phyloP scores from a whole-genome alignment of 1,140 invertebrate genomes.

The Antheraea mylitta region DNA sequence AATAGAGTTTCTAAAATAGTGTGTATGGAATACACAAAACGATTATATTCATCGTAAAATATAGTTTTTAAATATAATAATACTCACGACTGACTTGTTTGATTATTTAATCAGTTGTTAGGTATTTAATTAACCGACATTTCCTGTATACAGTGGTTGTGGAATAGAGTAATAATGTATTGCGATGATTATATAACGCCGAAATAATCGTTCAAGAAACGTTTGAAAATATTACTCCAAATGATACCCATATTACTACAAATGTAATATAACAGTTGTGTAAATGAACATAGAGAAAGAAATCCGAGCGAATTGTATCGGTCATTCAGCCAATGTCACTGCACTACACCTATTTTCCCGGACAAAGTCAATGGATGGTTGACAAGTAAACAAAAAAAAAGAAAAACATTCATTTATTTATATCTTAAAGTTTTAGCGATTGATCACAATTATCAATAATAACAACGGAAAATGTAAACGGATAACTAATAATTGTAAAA shows the following conservation, averaged over 20 bases:
- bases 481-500: no score
- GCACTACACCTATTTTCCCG: neutral
- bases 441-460: no score
- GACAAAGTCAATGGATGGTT: neutral
- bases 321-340: conserved; percentile 56
- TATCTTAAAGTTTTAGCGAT: neutral
- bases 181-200: conserved; percentile 3
- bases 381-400: neutral
- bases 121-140: conserved; percentile 10
- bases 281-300: conserved; percentile 36
- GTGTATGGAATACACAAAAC: no score
- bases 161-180: neutral
- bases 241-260: neutral
- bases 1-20: no score
- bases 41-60: neutral
- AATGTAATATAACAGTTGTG: conserved; percentile 27
- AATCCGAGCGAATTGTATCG: conserved; percentile 27
- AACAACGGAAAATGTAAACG: no score
- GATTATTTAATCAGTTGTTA: conserved; percentile 13
- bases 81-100: neutral
- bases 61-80: neutral
- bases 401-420: neutral
- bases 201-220: neutral
- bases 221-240: neutral
- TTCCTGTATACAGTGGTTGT: conserved; percentile 17